Evolutionary conservation across 2,797 vertebrate species (phyloP).

Genomic region (Sebastes taczanowskii): DNA sequence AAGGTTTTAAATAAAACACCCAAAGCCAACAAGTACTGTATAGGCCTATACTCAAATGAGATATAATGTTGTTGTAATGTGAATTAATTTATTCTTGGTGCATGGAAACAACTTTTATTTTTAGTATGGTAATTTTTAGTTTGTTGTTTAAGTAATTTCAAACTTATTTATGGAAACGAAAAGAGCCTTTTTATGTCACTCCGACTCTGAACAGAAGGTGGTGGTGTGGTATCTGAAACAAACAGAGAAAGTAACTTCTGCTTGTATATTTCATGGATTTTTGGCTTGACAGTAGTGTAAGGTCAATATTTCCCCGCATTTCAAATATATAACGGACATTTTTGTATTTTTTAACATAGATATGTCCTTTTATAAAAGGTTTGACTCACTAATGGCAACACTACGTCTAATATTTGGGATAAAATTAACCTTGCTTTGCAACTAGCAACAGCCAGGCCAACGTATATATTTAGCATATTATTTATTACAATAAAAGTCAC

Average conservation of each 20-base stretch:
- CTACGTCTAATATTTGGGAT: neutral
- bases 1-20: neutral
- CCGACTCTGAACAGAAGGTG: slow-evolving; percentile 67
- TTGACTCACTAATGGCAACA: neutral
- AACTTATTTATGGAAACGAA: neutral
- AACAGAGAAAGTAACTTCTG: neutral
- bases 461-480: too few relatives aligned
- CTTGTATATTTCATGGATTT: neutral
- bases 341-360: neutral
- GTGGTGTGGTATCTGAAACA: slow-evolving; percentile 56
- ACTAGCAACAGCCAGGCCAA: neutral
- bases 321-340: neutral
- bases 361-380: neutral
- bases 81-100: neutral
- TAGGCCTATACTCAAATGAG: neutral
- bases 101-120: neutral
- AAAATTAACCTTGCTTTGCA: neutral
- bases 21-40: neutral
- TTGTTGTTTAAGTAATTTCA: neutral
- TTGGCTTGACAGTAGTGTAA: neutral
- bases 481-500: neutral
- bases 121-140: neutral
- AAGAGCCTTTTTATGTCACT: slow-evolving; percentile 4
- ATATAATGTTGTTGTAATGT: neutral
- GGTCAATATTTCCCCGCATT: neutral